Conservation (phyloP, 2,113 vertebrate genomes). For the Murina feae region DNA sequence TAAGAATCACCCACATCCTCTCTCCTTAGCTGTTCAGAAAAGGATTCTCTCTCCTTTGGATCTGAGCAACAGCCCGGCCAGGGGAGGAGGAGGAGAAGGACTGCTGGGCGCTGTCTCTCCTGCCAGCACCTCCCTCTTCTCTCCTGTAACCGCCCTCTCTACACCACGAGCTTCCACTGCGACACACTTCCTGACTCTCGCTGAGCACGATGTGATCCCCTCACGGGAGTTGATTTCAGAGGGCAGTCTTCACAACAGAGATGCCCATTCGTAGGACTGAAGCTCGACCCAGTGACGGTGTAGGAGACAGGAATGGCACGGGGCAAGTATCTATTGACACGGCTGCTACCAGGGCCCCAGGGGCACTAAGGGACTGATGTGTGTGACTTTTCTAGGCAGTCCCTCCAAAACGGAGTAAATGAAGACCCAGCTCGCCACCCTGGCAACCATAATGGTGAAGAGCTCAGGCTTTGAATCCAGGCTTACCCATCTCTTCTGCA, state of each 20-base stretch:
- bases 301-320: too few relatives aligned
- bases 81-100: accelerated
- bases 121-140: neutral
- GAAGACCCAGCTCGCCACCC: neutral
- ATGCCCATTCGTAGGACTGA: neutral
- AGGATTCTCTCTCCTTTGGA: neutral
- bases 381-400: neutral
- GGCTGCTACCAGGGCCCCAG: neutral
- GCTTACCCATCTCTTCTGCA: neutral
- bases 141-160: neutral
- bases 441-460: neutral
- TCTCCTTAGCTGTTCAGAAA: neutral
- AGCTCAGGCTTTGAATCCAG: neutral
- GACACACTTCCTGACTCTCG: neutral
- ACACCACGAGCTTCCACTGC: neutral
- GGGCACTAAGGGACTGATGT: neutral
- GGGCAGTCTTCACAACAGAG: neutral
- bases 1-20: neutral
- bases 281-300: neutral
- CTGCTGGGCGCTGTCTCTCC: neutral
- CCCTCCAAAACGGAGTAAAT: too few relatives aligned
- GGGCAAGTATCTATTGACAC: neutral
- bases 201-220: neutral
- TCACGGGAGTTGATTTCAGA: neutral
- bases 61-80: neutral